These are phyloP conservation scores for Mactromeris polynyma DNA, from an alignment of 2,888 invertebrate genomes.

Conservation along the genomic window DNA sequence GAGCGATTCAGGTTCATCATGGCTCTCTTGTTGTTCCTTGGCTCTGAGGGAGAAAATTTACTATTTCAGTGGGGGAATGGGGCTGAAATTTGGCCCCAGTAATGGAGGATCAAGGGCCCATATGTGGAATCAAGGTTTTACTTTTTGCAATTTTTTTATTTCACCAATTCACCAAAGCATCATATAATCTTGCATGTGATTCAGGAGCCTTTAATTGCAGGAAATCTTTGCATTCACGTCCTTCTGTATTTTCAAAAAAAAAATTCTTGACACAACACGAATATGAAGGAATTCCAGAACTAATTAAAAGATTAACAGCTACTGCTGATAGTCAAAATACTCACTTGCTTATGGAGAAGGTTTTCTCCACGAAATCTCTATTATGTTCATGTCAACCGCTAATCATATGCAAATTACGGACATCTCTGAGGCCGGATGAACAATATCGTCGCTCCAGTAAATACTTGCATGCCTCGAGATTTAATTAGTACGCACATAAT, in stretches of 20 bases:
- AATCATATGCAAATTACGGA: constrained; percentile 71
- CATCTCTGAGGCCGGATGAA: constrained; percentile 62
- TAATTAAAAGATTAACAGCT: constrained; percentile 12
- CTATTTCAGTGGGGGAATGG: no score
- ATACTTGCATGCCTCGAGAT: constrained; percentile 71
- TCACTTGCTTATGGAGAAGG: not conserved
- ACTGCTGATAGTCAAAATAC: not conserved
- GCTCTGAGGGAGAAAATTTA: no score
- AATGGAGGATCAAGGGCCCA: no score
- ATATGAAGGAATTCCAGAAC: not conserved
- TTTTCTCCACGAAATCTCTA: constrained; percentile 27
- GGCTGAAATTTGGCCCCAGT: no score
- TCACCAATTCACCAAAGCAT: no score
- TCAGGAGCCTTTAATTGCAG: no score
- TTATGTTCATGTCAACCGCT: constrained; percentile 64
- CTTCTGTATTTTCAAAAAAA: not conserved
- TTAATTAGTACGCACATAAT: constrained; percentile 72
- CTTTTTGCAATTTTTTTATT: no score
- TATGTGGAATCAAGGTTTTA: no score
- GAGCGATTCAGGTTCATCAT: no score
- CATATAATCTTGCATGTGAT: no score
- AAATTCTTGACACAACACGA: not conserved
- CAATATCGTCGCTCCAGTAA: constrained; percentile 63
- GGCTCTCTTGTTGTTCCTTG: no score
- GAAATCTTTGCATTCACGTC: no score